A percentile compares a stretch with the other conserved stretches of the same genome.
Evolutionary conservation across 1,140 invertebrate species (phyloP).

Genomic region (Achatina immaculata): DNA sequence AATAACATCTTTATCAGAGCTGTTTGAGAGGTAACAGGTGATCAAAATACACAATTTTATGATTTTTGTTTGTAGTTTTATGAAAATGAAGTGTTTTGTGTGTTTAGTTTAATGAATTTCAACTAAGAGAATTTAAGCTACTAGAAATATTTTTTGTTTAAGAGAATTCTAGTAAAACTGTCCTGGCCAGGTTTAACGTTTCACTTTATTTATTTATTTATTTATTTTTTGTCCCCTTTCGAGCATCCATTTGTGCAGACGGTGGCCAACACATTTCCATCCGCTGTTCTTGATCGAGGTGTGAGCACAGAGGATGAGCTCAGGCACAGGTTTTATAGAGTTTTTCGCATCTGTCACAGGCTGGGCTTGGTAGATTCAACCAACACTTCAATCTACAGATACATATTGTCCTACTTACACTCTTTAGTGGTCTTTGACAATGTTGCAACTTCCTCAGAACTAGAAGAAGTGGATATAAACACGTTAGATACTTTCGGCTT

Average conservation of each 20-base stretch:
- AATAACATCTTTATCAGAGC: too few species aligned
- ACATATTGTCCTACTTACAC: conserved; percentile 90
- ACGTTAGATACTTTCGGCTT: conserved; percentile 88
- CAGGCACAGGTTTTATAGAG: conserved; percentile 86
- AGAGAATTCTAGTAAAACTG: too few species aligned
- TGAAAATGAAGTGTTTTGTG: too few species aligned
- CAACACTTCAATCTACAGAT: conserved; percentile 82
- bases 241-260: conserved; percentile 77
- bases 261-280: conserved; percentile 83
- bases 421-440: conserved; percentile 72
- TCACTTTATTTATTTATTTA: too few species aligned
- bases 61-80: too few species aligned
- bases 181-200: too few species aligned
- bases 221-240: too few species aligned
- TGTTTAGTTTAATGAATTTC: too few species aligned
- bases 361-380: conserved; percentile 87
- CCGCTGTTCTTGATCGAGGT: conserved; percentile 82
- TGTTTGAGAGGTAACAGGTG: too few species aligned
- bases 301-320: conserved; percentile 88
- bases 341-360: conserved; percentile 74
- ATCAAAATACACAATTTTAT: too few species aligned
- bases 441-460: conserved; percentile 71
- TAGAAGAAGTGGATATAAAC: conserved; percentile 70
- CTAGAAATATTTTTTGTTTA: too few species aligned
- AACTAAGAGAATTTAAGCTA: too few species aligned